Evolutionary conservation across 2,113 vertebrate species (phyloP).

Genomic region (Equus quagga): DNA sequence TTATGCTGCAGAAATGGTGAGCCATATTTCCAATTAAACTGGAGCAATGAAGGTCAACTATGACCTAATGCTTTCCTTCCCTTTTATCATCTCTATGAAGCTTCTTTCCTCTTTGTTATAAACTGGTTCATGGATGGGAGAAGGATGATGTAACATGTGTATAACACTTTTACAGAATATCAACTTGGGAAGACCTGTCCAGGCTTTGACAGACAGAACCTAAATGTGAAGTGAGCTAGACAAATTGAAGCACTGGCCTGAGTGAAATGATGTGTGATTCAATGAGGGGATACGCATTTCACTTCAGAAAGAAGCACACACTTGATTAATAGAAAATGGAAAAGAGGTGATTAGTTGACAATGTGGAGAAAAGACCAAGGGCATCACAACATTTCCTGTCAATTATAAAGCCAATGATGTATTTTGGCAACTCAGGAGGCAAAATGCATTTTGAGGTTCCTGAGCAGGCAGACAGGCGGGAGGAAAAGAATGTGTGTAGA

Average conservation of each 20-base stretch:
- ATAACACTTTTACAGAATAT: not conserved
- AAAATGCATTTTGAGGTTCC: not conserved
- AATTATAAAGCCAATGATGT: not conserved
- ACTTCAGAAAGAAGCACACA: not conserved
- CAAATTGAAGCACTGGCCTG: not conserved
- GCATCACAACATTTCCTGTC: not conserved
- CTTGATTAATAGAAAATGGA: not conserved
- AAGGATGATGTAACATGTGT: not conserved
- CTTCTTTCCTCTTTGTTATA: not conserved
- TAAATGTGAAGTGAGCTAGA: conserved; percentile 19
- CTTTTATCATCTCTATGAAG: not conserved
- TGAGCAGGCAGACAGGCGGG: not conserved
- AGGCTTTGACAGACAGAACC: not conserved
- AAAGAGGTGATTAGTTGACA: not conserved
- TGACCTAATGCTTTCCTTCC: not conserved
- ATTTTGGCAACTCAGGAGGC: not conserved
- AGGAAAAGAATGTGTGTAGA: not conserved
- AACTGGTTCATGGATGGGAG: not conserved
- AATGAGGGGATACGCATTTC: not conserved
- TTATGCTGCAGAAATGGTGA: not conserved
- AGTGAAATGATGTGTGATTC: not conserved
- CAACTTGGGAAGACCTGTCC: not conserved
- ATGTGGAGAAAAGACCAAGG: not conserved
- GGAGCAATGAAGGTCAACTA: not conserved
- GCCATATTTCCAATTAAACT: not conserved